These are phyloP conservation scores for Meriones psammophilus DNA, from an alignment of 2,797 vertebrate genomes.

Conservation along the genomic window DNA sequence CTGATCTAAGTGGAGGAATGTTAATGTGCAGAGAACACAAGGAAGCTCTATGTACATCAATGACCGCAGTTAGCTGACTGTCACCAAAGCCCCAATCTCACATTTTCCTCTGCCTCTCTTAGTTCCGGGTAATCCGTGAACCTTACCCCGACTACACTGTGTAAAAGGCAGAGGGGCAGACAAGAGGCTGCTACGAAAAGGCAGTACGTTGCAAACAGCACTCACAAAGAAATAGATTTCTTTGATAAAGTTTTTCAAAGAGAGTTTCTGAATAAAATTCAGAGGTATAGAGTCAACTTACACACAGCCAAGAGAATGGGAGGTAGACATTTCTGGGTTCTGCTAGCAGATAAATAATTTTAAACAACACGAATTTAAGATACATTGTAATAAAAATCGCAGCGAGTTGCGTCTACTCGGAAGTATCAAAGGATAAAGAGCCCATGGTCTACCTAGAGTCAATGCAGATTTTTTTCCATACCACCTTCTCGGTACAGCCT, in stretches of 20 bases:
- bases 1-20: neutral
- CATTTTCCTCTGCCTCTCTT: neutral
- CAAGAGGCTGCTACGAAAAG: neutral
- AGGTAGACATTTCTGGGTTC: neutral
- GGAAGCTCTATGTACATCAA: neutral
- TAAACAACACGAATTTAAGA: constrained; percentile 24
- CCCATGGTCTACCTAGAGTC: neutral
- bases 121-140: neutral
- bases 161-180: neutral
- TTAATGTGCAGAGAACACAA: neutral
- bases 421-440: neutral
- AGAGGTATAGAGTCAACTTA: neutral
- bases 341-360: constrained; percentile 16
- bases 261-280: neutral
- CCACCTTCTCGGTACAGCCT: neutral
- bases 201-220: neutral
- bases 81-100: neutral
- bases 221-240: neutral
- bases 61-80: neutral
- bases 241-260: neutral
- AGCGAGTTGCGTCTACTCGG: neutral
- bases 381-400: neutral
- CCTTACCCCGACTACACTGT: neutral
- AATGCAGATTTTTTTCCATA: neutral
- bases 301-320: too few species aligned